These are phyloP conservation scores for Acanthosoma haemorrhoidale DNA, from an alignment of 2,888 invertebrate species.

Conservation along the genomic window DNA sequence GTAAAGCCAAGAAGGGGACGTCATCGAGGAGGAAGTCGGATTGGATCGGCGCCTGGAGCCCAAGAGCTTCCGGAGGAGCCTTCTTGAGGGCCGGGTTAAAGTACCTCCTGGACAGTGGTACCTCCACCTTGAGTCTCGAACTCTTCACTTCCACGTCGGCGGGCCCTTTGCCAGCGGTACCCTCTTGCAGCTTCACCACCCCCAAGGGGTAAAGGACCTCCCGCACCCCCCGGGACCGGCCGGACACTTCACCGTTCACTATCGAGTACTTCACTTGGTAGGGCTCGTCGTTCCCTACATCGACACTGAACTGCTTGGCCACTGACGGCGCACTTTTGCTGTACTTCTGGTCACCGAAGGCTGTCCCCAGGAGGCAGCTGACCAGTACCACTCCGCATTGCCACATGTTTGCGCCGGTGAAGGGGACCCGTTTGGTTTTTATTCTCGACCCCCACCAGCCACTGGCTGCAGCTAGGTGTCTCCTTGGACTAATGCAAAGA, in stretches of 20 bases:
- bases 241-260: neutral
- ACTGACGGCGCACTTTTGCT: no score
- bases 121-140: neutral
- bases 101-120: neutral
- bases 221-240: neutral
- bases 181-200: neutral
- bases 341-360: neutral
- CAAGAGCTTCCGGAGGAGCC: neutral
- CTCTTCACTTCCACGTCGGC: neutral
- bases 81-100: neutral
- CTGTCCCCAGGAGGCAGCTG: neutral
- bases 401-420: constrained; percentile 6
- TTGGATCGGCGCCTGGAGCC: neutral
- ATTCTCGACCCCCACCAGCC: neutral
- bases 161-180: no score
- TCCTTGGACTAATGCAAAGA: no score
- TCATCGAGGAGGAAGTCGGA: neutral
- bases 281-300: neutral
- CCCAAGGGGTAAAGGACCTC: neutral
- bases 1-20: neutral
- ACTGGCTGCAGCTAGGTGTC: neutral
- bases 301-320: neutral
- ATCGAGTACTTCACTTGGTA: neutral
- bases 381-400: neutral
- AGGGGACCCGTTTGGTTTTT: neutral